Evolutionary conservation across 2,888 invertebrate genomes (phyloP), one percentile per base, ranked within the genome.

Genomic region (Capitulum mitella): DNA sequence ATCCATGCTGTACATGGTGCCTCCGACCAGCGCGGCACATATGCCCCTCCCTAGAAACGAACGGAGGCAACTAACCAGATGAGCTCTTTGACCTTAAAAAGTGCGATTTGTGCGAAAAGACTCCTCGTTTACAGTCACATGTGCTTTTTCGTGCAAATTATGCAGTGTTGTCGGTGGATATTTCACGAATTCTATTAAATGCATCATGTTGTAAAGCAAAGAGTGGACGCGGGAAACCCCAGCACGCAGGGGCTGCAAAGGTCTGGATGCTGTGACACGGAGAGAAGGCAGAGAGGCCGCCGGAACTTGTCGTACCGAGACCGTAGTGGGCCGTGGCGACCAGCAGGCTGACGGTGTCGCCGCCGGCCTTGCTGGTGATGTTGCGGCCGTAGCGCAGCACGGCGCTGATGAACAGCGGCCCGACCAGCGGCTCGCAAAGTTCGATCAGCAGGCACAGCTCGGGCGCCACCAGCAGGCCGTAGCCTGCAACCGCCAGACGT

Each of bases 401-500:
- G 61, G 61, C 61, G 61, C 61, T n/a, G 61, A 61, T 29, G 61
- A 61, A 61, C 61, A 61, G 61, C 29, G 61, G 61, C 32, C 61
- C 61, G 32, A 61, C 61, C 61, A 61, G 61, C 29, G 61, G 61
- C 29, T 61, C 61, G 5, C 29, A 32, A 32, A 61, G 61, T 32
- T 61, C 61, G n/a, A 61, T 10, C 61, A 32, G n/a, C 32, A 61
- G 61, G 32, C 61, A 61, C 32, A 61, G 61, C 61, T 32, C 32
- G 10, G 61, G 61, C 12, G 32, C 16, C 14, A 16, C 16, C 61
- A 61, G 61, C 61, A 61, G 61, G 8, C 32, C 32, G 61, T 61
- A 61, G 3, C 32, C 61, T 61, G 61, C n/a, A n/a, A n/a, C n/a
- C n/a, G n/a, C n/a, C n/a, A n/a, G n/a, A n/a, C n/a, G n/a, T n/a